Evolutionary conservation across 1,140 invertebrate species (phyloP).

Genomic region (Dufourea novaeangliae): DNA sequence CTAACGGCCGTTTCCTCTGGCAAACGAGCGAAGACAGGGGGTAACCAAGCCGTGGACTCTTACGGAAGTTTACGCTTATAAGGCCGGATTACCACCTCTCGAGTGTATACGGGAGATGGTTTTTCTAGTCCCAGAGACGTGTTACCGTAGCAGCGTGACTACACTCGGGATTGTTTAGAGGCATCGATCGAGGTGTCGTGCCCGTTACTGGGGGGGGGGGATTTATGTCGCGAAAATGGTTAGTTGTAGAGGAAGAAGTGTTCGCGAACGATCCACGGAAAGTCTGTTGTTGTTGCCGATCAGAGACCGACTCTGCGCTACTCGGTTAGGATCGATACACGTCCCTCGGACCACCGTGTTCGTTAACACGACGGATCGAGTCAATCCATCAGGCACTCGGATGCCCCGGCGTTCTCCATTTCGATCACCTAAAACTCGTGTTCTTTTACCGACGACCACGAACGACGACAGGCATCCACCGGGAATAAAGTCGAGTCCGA

Average conservation of each 20-base stretch:
- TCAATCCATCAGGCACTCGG: conserved; percentile 60
- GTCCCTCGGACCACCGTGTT: conserved; percentile 54
- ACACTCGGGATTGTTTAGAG: not conserved
- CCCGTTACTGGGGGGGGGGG: too few species aligned
- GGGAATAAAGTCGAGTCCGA: conserved; percentile 56
- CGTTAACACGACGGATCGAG: conserved; percentile 52
- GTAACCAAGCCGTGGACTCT: conserved; percentile 7
- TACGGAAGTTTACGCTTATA: conserved; percentile 48
- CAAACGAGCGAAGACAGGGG: not conserved
- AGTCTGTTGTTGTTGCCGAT: too few species aligned
- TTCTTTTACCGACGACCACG: conserved; percentile 51
- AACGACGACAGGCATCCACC: too few species aligned
- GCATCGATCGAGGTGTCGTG: not conserved
- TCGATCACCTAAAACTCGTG: conserved; percentile 54
- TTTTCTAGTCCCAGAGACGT: conserved; percentile 14
- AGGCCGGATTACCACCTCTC: conserved; percentile 46
- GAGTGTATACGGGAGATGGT: conserved; percentile 28
- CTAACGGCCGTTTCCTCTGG: conserved; percentile 7
- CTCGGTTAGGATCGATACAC: too few species aligned
- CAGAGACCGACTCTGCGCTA: too few species aligned
- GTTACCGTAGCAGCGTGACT: conserved; percentile 12
- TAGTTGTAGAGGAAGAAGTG: not conserved
- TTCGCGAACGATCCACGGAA: not conserved
- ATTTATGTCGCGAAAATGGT: conserved; percentile 8
- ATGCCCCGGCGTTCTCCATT: conserved; percentile 9